Base-by-base conservation (phyloP, 2,797 vertebrate species). In the Anomalospiza imberbis region DNA sequence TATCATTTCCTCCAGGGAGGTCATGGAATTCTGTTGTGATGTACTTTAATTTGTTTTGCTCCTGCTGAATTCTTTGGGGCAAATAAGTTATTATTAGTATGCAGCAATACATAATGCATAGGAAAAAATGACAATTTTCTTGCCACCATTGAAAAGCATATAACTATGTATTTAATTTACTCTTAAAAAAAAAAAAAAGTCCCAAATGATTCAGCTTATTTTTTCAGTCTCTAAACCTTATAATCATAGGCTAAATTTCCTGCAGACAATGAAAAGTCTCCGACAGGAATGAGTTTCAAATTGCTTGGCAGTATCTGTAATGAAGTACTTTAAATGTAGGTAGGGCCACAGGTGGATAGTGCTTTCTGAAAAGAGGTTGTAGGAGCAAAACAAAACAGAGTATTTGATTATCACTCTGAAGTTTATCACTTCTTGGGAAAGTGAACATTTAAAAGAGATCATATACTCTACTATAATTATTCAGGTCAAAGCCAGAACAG, bases 211-310 rank as follows among this genome's bases (percentile, higher is more conserved):
- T 48, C 26, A 17, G 20, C 2, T 13, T 19, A 13, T 34, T 48
- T 55, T 65, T 73, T 40, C 18, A 55, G 16, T 31, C 8, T 34
- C 17, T 65, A 34, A 42, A 42, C 5, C 9, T 42, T 40, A 15
- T 45, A 32, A 32, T 5, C 29, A 31, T 21, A 17, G 31, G 31
- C 9, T 34, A 57, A 48, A 42, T 84, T 48, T 73, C 17, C 20
- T 65, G 31, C 17, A 34, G 36, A 5, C 0, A 0, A 29, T 17
- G 17, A 21, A 21, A 34, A 57, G 6, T 17, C 11, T 50, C 11
- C 25, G 21, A 9, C 11, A 29, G 26, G 14, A 85, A 47, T 1
- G 1, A 61, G 10, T 71, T 91, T 78, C 32, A 54, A 36, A 67
- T 63, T 74, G 9, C 45, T 78, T 55, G 36, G 31, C 26, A 55